Evolutionary conservation across 2,113 vertebrate genomes (phyloP).

Genomic region (Halcyon malimbica): DNA sequence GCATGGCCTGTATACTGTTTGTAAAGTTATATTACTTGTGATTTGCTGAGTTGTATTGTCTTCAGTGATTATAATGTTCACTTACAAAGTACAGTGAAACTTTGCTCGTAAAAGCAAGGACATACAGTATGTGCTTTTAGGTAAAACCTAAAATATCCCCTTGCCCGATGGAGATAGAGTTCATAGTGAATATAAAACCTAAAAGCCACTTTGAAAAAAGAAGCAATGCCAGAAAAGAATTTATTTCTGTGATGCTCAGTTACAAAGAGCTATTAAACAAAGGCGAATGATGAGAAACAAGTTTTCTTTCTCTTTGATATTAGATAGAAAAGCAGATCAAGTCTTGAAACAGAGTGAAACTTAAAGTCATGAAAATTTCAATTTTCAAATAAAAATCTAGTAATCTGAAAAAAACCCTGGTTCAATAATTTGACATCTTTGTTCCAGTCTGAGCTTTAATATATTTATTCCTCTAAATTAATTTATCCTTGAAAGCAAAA

Average conservation of each 20-base stretch:
- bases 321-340: background rate
- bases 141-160: background rate
- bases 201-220: background rate
- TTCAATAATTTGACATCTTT: background rate
- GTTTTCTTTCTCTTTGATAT: background rate
- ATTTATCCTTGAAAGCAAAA: background rate
- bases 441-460: background rate
- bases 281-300: background rate
- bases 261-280: background rate
- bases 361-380: background rate
- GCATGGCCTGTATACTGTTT: background rate
- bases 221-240: background rate
- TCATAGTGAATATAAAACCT: background rate
- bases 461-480: background rate
- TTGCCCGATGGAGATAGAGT: background rate
- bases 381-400: background rate
- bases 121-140: background rate
- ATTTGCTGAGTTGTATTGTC: background rate
- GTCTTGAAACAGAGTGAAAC: background rate
- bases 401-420: background rate
- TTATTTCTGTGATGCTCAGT: background rate
- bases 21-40: background rate
- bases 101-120: background rate
- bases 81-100: background rate
- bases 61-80: background rate